A percentile compares a stretch with the other conserved stretches of the same genome.
Conservation (phyloP, 2,888 invertebrate genomes). For the Leptothorax acervorum region DNA sequence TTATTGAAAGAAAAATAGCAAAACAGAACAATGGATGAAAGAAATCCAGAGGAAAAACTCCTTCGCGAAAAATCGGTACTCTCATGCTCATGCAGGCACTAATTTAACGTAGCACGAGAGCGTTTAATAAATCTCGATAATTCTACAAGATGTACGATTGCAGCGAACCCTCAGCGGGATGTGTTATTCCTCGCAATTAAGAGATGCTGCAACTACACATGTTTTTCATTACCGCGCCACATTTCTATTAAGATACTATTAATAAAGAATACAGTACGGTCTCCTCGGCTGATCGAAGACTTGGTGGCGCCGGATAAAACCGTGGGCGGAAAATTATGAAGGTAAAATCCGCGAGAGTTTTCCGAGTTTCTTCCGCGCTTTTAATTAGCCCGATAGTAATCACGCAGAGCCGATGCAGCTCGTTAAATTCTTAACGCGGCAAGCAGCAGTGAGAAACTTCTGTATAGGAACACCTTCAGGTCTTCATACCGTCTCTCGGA, state of each 20-base stretch:
- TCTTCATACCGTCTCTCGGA: not conserved
- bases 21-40: slow-evolving; percentile 23
- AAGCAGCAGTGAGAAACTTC: not conserved
- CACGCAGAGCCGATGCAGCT: not conserved
- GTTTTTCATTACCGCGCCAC: not conserved
- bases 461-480: not conserved
- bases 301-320: not conserved
- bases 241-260: slow-evolving; percentile 16
- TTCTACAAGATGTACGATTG: not conserved
- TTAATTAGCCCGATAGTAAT: slow-evolving; percentile 22
- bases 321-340: not conserved
- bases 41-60: not conserved
- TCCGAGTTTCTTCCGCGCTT: not conserved
- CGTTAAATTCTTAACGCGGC: slow-evolving; percentile 28
- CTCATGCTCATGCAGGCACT: not conserved
- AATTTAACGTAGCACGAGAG: not conserved
- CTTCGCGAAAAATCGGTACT: not conserved
- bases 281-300: not conserved
- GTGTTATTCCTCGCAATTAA: not conserved
- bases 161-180: not conserved
- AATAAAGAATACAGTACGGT: not conserved
- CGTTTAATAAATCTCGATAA: not conserved
- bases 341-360: not conserved
- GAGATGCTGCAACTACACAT: not conserved
- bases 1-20: slow-evolving; percentile 2